Conservation (phyloP, 2,797 vertebrate genomes). For the Myotis myotis region DNA sequence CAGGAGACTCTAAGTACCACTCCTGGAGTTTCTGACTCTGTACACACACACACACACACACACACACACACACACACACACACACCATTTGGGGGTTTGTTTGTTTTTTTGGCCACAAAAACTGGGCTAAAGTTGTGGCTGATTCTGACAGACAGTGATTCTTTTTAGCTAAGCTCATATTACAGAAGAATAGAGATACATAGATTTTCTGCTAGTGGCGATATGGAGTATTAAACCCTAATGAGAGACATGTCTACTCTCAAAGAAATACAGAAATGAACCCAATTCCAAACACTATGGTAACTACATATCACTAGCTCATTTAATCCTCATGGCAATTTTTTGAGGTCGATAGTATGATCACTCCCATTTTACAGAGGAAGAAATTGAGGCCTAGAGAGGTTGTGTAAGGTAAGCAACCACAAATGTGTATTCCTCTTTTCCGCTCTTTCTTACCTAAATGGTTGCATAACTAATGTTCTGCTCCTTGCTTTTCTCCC, state of each 20-base stretch:
- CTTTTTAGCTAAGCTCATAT: background rate
- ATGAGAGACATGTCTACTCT: background rate
- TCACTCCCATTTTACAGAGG: background rate
- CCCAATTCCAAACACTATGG: background rate
- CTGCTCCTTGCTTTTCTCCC: background rate
- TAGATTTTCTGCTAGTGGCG: background rate
- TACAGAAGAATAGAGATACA: background rate
- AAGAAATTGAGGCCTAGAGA: background rate
- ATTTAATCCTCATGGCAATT: background rate
- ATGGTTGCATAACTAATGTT: background rate
- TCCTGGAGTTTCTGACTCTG: background rate
- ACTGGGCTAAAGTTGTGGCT: background rate
- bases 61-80: background rate
- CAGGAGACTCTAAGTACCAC: slow-evolving; percentile 4
- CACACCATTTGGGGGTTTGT: too few relatives aligned
- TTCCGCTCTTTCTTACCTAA: background rate
- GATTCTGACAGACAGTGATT: background rate
- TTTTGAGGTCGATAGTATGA: background rate
- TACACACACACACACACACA: background rate
- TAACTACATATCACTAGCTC: background rate
- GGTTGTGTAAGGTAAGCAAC: background rate
- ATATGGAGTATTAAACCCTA: background rate
- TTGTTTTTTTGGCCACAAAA: background rate
- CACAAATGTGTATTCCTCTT: background rate
- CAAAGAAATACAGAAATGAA: slow-evolving; percentile 20